phyloP scores from a whole-genome alignment of 2,797 vertebrate species.

The Urophycis tenuis region DNA sequence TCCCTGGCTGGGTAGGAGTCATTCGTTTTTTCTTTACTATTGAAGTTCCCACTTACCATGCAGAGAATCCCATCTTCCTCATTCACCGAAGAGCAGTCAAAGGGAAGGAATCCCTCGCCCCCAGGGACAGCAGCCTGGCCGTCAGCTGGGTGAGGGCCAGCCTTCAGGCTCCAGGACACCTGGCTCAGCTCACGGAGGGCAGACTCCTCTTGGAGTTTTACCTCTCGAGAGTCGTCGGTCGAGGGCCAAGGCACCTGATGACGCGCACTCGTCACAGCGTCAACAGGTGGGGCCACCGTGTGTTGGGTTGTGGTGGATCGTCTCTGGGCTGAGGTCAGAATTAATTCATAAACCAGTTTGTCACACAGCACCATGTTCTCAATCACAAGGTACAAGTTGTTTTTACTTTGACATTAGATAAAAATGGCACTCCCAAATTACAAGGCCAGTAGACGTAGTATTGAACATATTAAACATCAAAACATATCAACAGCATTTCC shows the following conservation, averaged over 20 bases:
- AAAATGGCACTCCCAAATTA: background rate
- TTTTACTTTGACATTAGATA: too few species aligned
- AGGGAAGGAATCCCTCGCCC: conserved; percentile 38
- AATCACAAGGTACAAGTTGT: too few species aligned
- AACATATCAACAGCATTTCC: too few species aligned
- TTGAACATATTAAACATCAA: background rate
- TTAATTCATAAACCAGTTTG: too few species aligned
- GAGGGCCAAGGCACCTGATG: background rate
- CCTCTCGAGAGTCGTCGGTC: background rate
- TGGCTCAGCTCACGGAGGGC: conserved; percentile 31
- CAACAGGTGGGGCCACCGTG: background rate
- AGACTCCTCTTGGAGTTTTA: conserved; percentile 8
- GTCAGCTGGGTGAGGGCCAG: background rate
- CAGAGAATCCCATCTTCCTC: conserved; percentile 8
- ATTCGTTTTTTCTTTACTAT: too few species aligned
- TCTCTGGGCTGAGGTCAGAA: background rate
- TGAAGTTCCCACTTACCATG: conserved; percentile 1
- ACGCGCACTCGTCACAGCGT: too few species aligned
- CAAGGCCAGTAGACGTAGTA: background rate
- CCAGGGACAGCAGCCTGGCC: conserved; percentile 22
- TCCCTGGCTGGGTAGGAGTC: too few species aligned
- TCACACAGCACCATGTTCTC: too few species aligned
- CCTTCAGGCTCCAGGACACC: background rate
- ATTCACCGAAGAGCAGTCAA: conserved; percentile 49
- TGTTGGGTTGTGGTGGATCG: background rate